Conservation (phyloP, 2,888 invertebrate species). For the Merodon equestris region DNA sequence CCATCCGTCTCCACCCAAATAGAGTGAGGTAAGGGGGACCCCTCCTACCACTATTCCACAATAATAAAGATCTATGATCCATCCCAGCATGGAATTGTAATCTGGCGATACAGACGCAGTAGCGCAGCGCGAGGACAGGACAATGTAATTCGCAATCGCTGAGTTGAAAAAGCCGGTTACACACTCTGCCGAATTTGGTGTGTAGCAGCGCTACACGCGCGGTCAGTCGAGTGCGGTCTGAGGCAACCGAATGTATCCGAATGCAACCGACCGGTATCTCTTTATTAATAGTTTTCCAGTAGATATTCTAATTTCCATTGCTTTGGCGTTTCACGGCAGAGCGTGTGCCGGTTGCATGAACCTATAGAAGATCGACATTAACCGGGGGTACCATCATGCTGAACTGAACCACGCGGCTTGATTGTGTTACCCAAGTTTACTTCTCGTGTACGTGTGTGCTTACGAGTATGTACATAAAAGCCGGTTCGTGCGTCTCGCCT, state of each 20-base stretch:
- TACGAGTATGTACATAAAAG: too few species aligned
- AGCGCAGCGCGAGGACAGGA: background rate
- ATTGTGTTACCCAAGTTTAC: background rate
- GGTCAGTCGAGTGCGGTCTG: constrained; percentile 79
- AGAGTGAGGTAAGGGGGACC: too few species aligned
- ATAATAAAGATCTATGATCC: constrained; percentile 24
- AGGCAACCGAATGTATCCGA: constrained; percentile 79
- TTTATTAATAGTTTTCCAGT: constrained; percentile 66
- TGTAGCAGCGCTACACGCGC: constrained; percentile 75
- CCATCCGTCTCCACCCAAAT: constrained; percentile 36
- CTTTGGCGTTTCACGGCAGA: constrained; percentile 57
- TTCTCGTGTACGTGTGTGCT: too few species aligned
- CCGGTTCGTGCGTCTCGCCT: too few species aligned
- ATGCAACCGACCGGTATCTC: constrained; percentile 78
- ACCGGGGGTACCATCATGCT: constrained; percentile 7
- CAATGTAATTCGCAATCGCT: constrained; percentile 58
- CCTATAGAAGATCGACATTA: constrained; percentile 57
- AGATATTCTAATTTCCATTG: constrained; percentile 67
- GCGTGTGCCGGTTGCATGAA: constrained; percentile 66
- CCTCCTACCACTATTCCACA: background rate
- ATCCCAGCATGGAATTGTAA: constrained; percentile 13
- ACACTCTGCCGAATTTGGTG: constrained; percentile 69
- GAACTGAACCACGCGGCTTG: background rate
- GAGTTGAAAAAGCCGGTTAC: constrained; percentile 68
- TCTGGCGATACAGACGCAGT: background rate